These are phyloP conservation scores for Trinectes maculatus DNA, from an alignment of 2,113 vertebrate genomes.

Conservation along the genomic window DNA sequence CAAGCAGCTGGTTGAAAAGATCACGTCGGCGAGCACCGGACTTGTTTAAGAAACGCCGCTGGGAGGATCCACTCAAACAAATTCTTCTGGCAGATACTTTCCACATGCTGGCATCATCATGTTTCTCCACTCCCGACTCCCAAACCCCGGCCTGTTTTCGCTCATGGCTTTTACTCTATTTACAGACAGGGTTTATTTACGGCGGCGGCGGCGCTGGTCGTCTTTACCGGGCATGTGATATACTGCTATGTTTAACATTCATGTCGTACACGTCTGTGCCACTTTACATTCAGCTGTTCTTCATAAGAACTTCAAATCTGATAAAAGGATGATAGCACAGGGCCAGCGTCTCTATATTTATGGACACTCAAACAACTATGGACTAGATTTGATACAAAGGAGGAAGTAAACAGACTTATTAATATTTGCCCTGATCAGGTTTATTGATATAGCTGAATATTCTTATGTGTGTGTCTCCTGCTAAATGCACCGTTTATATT, in stretches of 20 bases:
- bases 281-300: neutral
- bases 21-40: conserved; percentile 13
- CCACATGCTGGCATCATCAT: neutral
- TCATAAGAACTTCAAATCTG: neutral
- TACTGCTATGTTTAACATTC: neutral
- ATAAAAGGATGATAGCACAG: neutral
- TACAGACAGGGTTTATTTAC: neutral
- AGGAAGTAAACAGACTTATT: neutral
- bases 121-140: neutral
- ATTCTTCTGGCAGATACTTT: neutral
- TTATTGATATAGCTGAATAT: neutral
- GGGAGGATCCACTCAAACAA: neutral
- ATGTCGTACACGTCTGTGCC: neutral
- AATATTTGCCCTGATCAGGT: neutral
- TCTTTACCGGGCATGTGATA: neutral
- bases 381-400: neutral
- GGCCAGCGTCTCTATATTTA: neutral
- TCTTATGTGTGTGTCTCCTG: neutral
- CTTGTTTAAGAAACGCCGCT: conserved; percentile 4
- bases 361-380: neutral
- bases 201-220: neutral
- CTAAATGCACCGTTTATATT: neutral
- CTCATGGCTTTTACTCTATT: neutral
- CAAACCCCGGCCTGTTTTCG: neutral
- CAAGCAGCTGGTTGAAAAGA: conserved; percentile 44